These are phyloP conservation scores for Gasteruption jaculator DNA, from an alignment of 2,888 invertebrate species.

Conservation along the genomic window DNA sequence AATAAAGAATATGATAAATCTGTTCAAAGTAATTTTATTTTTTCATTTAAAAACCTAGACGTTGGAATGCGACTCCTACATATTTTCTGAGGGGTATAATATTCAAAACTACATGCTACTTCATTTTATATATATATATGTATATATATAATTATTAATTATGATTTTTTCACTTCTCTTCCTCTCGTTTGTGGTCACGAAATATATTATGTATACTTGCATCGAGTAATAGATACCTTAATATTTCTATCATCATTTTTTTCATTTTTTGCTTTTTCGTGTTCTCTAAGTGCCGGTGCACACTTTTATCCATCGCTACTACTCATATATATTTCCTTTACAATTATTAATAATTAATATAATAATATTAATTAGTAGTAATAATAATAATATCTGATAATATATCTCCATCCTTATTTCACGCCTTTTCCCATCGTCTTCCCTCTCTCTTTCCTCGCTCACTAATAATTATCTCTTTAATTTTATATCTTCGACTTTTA, in stretches of 20 bases:
- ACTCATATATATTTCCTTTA: too few species aligned
- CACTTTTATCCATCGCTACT: too few species aligned
- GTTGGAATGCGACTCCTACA: constrained; percentile 50
- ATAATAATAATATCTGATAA: too few species aligned
- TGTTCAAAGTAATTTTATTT: constrained; percentile 48
- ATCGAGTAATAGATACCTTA: constrained; percentile 21
- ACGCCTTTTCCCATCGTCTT: too few species aligned
- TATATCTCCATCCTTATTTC: too few species aligned
- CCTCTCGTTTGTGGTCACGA: constrained; percentile 30
- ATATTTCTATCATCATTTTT: constrained; percentile 15
- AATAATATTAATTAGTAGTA: too few species aligned
- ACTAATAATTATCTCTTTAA: too few species aligned
- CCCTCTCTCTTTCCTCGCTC: too few species aligned
- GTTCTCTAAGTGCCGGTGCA: too few species aligned
- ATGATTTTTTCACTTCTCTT: constrained; percentile 25
- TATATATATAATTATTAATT: constrained; percentile 13
- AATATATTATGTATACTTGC: constrained; percentile 31
- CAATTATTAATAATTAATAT: too few species aligned
- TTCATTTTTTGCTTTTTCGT: constrained; percentile 8
- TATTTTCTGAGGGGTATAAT: constrained; percentile 47
- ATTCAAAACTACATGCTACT: constrained; percentile 49
- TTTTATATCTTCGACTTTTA: too few species aligned
- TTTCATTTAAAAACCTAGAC: constrained; percentile 46
- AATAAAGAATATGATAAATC: too few species aligned
- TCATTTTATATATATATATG: constrained; percentile 41